Evolutionary conservation across 2,113 vertebrate genomes (phyloP).

Genomic region (Leucoraja erinaceus): DNA sequence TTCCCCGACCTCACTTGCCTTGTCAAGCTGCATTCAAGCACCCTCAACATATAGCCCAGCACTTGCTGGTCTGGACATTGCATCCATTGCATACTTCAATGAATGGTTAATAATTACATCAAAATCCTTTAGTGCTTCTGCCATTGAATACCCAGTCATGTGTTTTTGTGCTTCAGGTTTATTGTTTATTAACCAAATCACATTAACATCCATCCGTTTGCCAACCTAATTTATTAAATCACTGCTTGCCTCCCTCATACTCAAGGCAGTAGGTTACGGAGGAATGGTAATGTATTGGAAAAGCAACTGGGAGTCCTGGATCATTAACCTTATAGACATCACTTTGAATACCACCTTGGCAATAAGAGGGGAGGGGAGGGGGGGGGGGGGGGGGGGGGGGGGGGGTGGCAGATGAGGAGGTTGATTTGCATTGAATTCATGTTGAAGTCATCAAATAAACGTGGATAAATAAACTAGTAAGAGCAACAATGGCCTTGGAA

Average conservation of each 20-base stretch:
- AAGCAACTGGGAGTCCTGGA: too few species aligned
- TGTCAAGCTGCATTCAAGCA: not conserved
- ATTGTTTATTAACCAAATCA: not conserved
- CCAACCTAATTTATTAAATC: not conserved
- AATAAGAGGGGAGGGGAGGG: too few species aligned
- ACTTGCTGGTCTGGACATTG: not conserved
- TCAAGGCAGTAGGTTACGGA: not conserved
- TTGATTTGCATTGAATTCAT: too few species aligned
- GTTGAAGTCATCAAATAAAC: too few species aligned
- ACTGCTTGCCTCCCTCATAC: not conserved
- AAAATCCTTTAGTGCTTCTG: not conserved
- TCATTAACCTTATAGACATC: too few species aligned
- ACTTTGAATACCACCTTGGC: too few species aligned
- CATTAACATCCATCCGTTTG: not conserved
- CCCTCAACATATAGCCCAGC: not conserved
- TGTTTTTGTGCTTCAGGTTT: not conserved
- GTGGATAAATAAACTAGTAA: too few species aligned
- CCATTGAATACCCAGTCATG: not conserved
- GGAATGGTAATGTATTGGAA: too few species aligned
- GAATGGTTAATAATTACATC: not conserved
- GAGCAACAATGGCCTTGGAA: too few species aligned
- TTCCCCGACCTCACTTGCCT: not conserved
- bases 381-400: too few species aligned
- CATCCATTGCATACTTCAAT: not conserved
- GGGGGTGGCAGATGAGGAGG: too few species aligned